phyloP scores from a whole-genome alignment of 1,140 invertebrate species.

The Euwallacea similis region DNA sequence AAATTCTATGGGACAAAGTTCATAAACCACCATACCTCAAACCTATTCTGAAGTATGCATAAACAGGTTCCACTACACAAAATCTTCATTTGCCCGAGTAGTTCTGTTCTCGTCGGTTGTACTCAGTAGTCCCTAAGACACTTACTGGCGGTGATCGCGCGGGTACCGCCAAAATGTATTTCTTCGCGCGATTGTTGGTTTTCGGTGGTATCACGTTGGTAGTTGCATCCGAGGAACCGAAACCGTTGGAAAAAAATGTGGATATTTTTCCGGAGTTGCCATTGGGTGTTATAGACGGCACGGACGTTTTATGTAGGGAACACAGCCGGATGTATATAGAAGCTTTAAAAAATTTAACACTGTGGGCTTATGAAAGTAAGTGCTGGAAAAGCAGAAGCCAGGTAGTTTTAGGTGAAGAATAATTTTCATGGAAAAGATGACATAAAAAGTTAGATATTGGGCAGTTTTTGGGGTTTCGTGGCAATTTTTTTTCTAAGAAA shows the following conservation, averaged over 20 bases:
- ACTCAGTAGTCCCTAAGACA: constrained; percentile 19
- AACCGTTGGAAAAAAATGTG: constrained; percentile 15
- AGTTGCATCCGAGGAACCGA: neutral
- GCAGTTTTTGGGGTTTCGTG: no score
- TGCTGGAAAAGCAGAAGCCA: constrained; percentile 5
- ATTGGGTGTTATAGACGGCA: constrained; percentile 29
- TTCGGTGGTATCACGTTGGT: constrained; percentile 7
- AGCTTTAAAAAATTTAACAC: constrained; percentile 41
- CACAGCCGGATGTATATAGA: constrained; percentile 43
- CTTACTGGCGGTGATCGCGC: constrained; percentile 31
- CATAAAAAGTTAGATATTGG: no score
- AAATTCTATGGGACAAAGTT: no score
- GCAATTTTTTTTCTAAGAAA: no score
- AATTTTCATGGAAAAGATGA: no score
- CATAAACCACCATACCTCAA: no score
- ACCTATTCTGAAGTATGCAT: neutral
- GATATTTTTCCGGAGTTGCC: constrained; percentile 42
- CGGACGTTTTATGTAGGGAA: constrained; percentile 40
- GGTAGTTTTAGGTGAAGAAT: no score
- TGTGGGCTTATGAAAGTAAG: constrained; percentile 47
- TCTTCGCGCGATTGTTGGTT: constrained; percentile 11
- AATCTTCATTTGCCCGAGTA: neutral
- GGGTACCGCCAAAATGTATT: constrained; percentile 24
- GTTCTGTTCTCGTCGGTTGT: neutral
- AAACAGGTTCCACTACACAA: neutral